phyloP scores from a whole-genome alignment of 2,888 invertebrate species.

The Coenonympha arcania region DNA sequence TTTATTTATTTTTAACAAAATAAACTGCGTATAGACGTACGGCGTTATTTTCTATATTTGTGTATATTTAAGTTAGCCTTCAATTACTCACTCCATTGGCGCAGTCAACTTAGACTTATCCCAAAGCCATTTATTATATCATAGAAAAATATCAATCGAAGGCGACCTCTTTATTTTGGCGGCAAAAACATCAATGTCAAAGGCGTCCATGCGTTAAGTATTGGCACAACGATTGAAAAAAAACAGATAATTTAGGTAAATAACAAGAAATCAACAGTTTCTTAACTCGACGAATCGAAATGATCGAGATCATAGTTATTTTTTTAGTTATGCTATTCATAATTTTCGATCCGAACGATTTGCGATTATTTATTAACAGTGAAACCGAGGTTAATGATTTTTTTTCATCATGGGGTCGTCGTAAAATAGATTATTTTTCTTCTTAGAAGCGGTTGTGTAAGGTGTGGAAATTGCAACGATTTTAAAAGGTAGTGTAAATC shows the following conservation, averaged over 20 bases:
- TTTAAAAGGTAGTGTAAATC: neutral
- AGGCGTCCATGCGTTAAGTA: constrained; percentile 61
- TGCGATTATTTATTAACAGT: constrained; percentile 20
- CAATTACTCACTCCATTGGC: constrained; percentile 24
- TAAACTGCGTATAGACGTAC: too few relatives aligned
- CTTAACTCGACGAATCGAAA: constrained; percentile 43
- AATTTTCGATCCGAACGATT: constrained; percentile 27
- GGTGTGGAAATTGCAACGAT: neutral
- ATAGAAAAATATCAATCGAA: constrained; percentile 39
- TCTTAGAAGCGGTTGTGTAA: neutral
- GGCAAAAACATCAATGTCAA: constrained; percentile 69
- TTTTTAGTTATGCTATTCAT: constrained; percentile 37
- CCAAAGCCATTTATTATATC: constrained; percentile 33
- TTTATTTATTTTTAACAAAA: too few relatives aligned
- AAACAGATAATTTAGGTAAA: constrained; percentile 69
- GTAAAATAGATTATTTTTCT: neutral
- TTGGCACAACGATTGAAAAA: constrained; percentile 60
- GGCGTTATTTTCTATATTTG: too few relatives aligned
- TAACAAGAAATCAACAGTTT: constrained; percentile 68
- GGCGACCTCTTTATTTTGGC: constrained; percentile 41
- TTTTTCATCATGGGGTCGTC: constrained; percentile 6
- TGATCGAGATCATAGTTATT: constrained; percentile 35
- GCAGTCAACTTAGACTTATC: constrained; percentile 21
- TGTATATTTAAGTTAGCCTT: too few relatives aligned
- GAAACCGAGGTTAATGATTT: constrained; percentile 16